Conservation (phyloP, 2,113 vertebrate species). For the Tringa solitaria region DNA sequence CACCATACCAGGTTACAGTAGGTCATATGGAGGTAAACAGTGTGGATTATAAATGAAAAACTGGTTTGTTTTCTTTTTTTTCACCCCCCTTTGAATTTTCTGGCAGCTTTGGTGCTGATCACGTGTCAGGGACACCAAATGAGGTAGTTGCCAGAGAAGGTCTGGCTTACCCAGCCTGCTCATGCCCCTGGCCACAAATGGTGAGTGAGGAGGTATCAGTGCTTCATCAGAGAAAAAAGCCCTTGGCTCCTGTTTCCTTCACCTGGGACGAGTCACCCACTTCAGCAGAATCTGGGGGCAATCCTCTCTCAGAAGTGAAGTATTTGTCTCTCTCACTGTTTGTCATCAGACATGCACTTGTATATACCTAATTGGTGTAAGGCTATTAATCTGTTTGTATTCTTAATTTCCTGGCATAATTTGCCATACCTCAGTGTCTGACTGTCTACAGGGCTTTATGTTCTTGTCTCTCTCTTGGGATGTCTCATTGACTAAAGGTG, state of each 20-base stretch:
- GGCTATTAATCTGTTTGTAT: background rate
- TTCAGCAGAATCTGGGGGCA: background rate
- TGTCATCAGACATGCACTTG: background rate
- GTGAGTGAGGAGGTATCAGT: background rate
- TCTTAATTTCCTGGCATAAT: background rate
- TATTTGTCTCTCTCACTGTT: background rate
- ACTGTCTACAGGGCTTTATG: background rate
- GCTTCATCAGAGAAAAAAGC: background rate
- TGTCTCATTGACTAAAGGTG: background rate
- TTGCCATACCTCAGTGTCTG: background rate
- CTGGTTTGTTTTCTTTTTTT: background rate
- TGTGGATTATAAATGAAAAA: background rate
- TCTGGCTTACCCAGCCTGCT: background rate
- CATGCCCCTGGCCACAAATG: background rate
- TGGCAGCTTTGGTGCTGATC: background rate
- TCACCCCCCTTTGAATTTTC: background rate
- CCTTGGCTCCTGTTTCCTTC: background rate
- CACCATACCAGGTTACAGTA: background rate
- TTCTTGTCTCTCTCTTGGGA: background rate
- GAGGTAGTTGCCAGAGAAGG: background rate
- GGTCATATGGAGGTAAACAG: background rate
- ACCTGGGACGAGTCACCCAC: background rate
- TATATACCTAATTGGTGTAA: background rate
- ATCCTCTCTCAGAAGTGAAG: background rate
- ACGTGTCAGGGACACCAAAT: background rate